Evolutionary conservation across 2,888 invertebrate species (phyloP).

Genomic region (Biston stratarius): DNA sequence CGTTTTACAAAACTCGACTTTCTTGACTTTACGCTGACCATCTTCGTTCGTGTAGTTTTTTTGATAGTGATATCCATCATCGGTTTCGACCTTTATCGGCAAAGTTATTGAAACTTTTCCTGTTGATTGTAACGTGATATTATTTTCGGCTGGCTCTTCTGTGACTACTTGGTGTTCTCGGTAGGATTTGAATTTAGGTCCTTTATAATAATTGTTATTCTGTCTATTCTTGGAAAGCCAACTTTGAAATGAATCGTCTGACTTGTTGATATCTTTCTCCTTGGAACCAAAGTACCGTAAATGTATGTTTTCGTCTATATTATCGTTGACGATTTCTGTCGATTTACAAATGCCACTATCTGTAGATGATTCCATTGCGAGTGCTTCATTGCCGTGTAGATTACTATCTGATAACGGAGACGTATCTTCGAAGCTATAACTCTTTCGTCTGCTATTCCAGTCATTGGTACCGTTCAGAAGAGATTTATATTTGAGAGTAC

Average conservation of each 20-base stretch:
- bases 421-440: constrained; percentile 89
- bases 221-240: constrained; percentile 77
- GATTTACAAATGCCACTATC: constrained; percentile 92
- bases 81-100: constrained; percentile 68
- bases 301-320: constrained; percentile 57
- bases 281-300: constrained; percentile 52
- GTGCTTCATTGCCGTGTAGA: constrained; percentile 74
- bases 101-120: constrained; percentile 78
- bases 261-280: constrained; percentile 55
- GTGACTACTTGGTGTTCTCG: constrained; percentile 62
- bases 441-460: constrained; percentile 92
- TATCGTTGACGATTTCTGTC: constrained; percentile 87
- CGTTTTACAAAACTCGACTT: constrained; percentile 95
- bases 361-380: constrained; percentile 90
- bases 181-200: constrained; percentile 60
- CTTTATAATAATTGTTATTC: constrained; percentile 61
- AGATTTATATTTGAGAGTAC: constrained; percentile 78
- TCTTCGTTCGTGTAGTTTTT: constrained; percentile 65
- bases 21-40: constrained; percentile 87
- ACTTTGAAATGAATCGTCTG: constrained; percentile 74
- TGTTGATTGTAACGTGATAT: constrained; percentile 71
- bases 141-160: constrained; percentile 64
- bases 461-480: constrained; percentile 79
- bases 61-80: constrained; percentile 57
- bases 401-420: constrained; percentile 68